Evolutionary conservation across 2,113 vertebrate species (phyloP).

Genomic region (Amazona guildingii): DNA sequence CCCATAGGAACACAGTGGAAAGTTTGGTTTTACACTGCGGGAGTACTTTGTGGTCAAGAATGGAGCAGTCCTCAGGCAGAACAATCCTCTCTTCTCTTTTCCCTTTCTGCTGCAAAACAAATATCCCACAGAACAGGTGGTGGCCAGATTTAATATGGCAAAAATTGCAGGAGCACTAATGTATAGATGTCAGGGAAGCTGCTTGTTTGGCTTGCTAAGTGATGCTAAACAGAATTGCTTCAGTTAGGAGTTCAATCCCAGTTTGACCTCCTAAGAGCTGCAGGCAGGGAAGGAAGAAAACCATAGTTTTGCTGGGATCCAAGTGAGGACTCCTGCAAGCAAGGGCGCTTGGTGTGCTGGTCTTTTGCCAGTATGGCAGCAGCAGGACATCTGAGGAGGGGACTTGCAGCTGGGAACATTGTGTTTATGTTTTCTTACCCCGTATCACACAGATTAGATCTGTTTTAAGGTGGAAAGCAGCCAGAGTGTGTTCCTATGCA

Average conservation of each 20-base stretch:
- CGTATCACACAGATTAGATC: constrained; percentile 5
- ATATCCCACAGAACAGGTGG: neutral
- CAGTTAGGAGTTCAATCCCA: neutral
- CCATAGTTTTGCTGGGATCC: neutral
- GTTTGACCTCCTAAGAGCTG: neutral
- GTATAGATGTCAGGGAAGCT: neutral
- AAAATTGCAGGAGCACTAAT: neutral
- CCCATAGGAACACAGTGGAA: constrained; percentile 57
- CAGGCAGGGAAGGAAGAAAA: neutral
- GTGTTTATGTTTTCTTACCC: constrained; percentile 26
- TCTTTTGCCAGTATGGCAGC: neutral
- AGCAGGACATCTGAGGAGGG: constrained; percentile 16
- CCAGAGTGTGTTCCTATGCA: neutral
- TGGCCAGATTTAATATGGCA: neutral
- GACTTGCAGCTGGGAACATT: neutral
- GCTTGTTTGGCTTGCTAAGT: neutral
- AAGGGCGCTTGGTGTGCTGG: fast-evolving
- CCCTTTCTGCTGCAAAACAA: neutral
- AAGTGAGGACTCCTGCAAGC: neutral
- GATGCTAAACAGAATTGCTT: neutral
- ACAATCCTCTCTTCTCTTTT: neutral
- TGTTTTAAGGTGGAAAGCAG: constrained; percentile 40
- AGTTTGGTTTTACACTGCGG: constrained; percentile 6
- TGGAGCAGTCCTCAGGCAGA: neutral
- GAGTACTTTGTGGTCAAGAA: constrained; percentile 33